Conservation (phyloP, 2,888 invertebrate genomes). For the Labia minor region DNA sequence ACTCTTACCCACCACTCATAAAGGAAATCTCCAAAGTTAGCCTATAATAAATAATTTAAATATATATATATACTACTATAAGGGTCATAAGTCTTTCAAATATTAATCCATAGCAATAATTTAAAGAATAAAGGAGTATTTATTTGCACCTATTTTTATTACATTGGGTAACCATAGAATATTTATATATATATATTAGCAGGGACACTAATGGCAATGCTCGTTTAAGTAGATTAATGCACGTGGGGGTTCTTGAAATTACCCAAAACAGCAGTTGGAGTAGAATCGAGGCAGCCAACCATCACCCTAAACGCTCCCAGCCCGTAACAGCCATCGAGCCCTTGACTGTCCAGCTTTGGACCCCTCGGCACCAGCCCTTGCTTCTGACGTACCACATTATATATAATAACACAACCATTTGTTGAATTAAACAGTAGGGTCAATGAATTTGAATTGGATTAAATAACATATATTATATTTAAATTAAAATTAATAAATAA, state of each 20-base stretch:
- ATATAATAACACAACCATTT: too few species aligned
- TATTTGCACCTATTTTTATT: neutral
- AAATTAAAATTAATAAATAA: too few species aligned
- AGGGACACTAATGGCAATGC: neutral
- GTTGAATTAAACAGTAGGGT: too few species aligned
- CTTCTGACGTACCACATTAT: too few species aligned
- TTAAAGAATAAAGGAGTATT: neutral
- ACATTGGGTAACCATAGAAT: neutral
- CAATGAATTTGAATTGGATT: too few species aligned
- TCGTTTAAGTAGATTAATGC: constrained; percentile 8
- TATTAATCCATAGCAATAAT: neutral
- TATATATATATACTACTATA: constrained; percentile 13
- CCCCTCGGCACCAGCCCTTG: too few species aligned
- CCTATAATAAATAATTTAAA: too few species aligned
- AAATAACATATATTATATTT: too few species aligned
- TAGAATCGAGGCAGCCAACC: neutral
- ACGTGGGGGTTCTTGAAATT: neutral
- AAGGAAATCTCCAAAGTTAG: too few species aligned
- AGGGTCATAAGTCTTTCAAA: neutral
- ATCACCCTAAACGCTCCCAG: neutral
- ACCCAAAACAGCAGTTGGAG: neutral
- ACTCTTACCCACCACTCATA: too few species aligned
- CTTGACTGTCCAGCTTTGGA: too few species aligned
- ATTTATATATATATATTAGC: neutral
- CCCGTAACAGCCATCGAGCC: too few species aligned